Conservation (phyloP, 23 tunicate genomes). For the Botrylloides violaceus region DNA sequence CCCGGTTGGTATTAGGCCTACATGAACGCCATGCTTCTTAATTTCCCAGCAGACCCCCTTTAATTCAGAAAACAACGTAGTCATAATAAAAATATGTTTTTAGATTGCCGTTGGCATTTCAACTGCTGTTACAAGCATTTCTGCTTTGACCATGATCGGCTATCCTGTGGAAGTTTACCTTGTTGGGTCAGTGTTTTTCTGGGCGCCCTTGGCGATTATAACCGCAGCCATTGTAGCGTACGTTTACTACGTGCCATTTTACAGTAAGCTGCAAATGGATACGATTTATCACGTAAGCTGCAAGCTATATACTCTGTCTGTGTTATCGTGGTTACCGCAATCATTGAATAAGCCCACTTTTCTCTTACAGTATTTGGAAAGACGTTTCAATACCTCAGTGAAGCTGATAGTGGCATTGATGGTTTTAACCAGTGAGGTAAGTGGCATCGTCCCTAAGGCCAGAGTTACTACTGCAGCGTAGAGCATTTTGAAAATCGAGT, state of each 20-base stretch:
- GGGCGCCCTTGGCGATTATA: slow-evolving; percentile 17
- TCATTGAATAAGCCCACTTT: background rate
- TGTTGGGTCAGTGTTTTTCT: slow-evolving; percentile 31
- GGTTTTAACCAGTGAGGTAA: slow-evolving; percentile 7
- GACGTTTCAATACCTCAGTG: background rate
- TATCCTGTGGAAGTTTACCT: slow-evolving; percentile 31
- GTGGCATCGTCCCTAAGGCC: too few species aligned
- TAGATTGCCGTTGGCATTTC: slow-evolving; percentile 42
- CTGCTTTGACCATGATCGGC: slow-evolving; percentile 34
- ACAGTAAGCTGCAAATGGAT: slow-evolving; percentile 11
- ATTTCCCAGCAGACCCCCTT: too few species aligned
- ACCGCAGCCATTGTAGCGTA: slow-evolving; percentile 9
- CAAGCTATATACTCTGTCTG: too few species aligned
- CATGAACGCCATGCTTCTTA: too few species aligned
- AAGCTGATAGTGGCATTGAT: background rate
- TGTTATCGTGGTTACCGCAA: too few species aligned
- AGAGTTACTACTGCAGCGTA: too few species aligned
- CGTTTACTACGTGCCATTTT: slow-evolving; percentile 35
- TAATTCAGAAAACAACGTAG: too few species aligned
- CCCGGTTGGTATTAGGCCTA: slow-evolving; percentile 15
- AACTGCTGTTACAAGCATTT: slow-evolving; percentile 30
- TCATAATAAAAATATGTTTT: background rate
- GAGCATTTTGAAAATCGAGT: too few species aligned
- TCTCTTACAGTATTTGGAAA: background rate
- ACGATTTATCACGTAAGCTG: slow-evolving; percentile 34